Evolutionary conservation across 2,113 vertebrate species (phyloP).

Genomic region (Motacilla alba): DNA sequence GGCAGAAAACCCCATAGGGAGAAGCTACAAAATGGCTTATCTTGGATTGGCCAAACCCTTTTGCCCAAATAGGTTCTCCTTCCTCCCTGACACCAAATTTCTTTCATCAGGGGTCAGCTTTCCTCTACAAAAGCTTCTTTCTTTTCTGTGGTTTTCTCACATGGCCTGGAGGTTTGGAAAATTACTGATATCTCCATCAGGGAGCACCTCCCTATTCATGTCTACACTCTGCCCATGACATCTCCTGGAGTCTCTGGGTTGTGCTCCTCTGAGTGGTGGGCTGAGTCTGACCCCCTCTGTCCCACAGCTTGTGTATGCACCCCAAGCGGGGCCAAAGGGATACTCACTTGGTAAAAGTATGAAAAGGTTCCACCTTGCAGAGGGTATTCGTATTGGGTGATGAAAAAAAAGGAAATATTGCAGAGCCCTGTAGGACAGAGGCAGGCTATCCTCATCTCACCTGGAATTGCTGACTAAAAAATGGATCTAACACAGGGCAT

Average conservation of each 20-base stretch:
- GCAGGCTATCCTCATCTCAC: not conserved
- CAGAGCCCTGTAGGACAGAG: not conserved
- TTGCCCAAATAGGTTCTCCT: not conserved
- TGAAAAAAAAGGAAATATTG: not conserved
- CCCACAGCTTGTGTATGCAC: not conserved
- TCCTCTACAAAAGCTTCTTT: not conserved
- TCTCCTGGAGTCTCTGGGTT: not conserved
- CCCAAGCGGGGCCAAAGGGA: not conserved
- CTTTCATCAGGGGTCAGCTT: not conserved
- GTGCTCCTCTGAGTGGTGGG: not conserved
- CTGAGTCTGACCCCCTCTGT: not conserved
- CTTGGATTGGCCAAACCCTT: not conserved
- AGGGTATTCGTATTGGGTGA: not conserved
- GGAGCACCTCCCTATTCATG: not conserved
- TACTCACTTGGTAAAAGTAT: not conserved
- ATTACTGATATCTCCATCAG: not conserved
- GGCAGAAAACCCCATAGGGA: not conserved
- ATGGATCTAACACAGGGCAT: not conserved
- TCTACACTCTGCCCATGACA: not conserved
- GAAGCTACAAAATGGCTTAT: not conserved
- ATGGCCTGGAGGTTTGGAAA: not conserved
- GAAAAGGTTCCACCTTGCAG: not conserved
- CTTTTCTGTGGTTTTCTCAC: not conserved
- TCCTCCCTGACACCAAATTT: not conserved
- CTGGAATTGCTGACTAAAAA: not conserved